Conservation (phyloP, 2,113 vertebrate genomes). For the Etheostoma spectabile region DNA sequence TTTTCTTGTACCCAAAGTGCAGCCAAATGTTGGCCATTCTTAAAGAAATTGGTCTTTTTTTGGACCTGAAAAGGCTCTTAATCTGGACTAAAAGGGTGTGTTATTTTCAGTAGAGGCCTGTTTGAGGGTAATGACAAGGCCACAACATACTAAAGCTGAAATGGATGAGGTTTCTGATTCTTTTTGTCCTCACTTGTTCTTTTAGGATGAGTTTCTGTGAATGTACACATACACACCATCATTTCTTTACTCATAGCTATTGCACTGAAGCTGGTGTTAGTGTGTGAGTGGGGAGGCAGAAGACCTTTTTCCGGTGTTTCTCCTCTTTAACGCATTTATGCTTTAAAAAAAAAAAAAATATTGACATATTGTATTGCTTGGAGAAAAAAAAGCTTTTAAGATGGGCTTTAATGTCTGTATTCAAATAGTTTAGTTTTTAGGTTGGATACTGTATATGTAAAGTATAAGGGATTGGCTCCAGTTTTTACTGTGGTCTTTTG, state of each 20-base stretch:
- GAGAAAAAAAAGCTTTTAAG: not conserved
- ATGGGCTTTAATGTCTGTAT: too few species aligned
- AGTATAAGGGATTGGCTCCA: not conserved
- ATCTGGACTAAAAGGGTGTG: constrained; percentile 17
- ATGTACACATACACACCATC: constrained; percentile 1
- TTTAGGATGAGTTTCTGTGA: constrained; percentile 23
- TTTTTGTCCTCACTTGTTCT: constrained; percentile 8
- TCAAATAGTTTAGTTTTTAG: not conserved
- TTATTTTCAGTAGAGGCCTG: constrained; percentile 15
- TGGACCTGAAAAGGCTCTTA: constrained; percentile 45
- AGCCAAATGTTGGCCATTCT: constrained; percentile 5
- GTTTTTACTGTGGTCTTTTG: not conserved
- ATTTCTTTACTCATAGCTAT: constrained; percentile 14
- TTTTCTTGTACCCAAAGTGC: not conserved
- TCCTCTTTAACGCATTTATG: not conserved
- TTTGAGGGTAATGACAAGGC: constrained; percentile 46
- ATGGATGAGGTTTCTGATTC: constrained; percentile 32
- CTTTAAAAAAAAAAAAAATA: too few species aligned
- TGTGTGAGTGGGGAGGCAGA: not conserved
- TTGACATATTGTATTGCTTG: not conserved
- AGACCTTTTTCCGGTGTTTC: not conserved
- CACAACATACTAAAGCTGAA: constrained; percentile 33
- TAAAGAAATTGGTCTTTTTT: constrained; percentile 33
- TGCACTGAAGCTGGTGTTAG: not conserved
- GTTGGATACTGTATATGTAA: not conserved